These are phyloP conservation scores for Oreotrochilus melanogaster DNA, from an alignment of 2,113 vertebrate genomes.

Conservation along the genomic window DNA sequence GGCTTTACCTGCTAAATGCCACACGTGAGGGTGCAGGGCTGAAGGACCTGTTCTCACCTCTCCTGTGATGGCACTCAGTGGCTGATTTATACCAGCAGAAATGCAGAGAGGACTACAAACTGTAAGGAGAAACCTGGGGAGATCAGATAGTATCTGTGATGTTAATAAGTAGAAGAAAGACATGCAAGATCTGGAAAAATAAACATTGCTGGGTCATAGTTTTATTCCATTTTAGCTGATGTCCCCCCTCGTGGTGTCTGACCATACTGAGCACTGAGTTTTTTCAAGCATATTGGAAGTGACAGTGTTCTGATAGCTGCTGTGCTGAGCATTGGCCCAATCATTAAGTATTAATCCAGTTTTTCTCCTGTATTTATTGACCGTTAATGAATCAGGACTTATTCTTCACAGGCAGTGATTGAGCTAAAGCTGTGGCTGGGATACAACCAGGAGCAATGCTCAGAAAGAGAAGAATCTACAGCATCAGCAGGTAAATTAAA, in stretches of 20 bases:
- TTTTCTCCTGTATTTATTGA: conserved; percentile 5
- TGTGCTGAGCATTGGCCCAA: background rate
- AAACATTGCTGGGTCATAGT: background rate
- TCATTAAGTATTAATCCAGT: background rate
- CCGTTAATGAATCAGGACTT: conserved; percentile 27
- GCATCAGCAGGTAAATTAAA: conserved; percentile 37
- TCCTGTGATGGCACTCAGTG: fast-evolving
- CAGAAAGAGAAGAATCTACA: conserved; percentile 38
- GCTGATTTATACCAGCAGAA: background rate
- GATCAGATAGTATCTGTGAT: background rate
- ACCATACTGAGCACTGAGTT: background rate
- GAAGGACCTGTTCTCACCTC: background rate
- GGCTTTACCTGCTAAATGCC: fast-evolving
- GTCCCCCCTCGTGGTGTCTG: background rate
- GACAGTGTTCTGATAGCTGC: background rate
- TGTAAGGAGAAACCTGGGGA: background rate
- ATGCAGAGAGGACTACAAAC: background rate
- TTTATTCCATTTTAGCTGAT: background rate
- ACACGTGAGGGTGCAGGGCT: fast-evolving
- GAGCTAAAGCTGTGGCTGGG: conserved; percentile 24
- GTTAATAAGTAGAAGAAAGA: background rate
- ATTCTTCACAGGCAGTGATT: background rate
- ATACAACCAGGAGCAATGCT: background rate
- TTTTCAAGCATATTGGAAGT: background rate
- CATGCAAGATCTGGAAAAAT: background rate